These are phyloP conservation scores for Petrosia ficiformis DNA, from an alignment of 37 sponge, comb jelly and placozoan species.

Conservation along the genomic window DNA sequence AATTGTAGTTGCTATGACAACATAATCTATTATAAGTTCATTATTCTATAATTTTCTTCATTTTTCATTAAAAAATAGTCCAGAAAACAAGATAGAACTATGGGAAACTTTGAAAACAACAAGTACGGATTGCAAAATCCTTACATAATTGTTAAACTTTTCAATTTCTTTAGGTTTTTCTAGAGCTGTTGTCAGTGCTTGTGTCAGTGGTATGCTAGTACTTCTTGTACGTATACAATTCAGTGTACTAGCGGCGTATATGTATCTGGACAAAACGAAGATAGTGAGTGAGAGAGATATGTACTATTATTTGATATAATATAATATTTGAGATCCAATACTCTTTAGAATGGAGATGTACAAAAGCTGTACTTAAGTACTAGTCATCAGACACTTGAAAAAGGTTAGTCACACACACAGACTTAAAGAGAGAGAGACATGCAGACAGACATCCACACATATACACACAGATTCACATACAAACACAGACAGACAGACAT, in stretches of 20 bases:
- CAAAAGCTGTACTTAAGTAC: background rate
- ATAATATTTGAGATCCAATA: background rate
- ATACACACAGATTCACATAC: no score
- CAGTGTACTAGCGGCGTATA: background rate
- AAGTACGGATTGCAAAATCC: background rate
- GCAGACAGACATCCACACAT: no score
- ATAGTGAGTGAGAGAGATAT: no score
- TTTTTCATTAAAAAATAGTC: no score
- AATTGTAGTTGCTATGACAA: no score
- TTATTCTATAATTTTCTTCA: no score
- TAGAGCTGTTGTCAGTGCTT: background rate
- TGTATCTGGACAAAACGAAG: background rate
- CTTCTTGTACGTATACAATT: background rate
- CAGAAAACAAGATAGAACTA: background rate
- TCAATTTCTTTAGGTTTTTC: background rate
- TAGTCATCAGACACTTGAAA: background rate
- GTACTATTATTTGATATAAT: no score
- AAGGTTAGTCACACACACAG: background rate
- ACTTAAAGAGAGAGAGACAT: background rate
- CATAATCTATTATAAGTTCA: no score
- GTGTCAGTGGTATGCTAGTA: background rate
- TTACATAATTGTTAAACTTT: background rate
- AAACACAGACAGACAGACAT: background rate
- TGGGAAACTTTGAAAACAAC: background rate
- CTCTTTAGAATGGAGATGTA: background rate